Conservation (phyloP, 1,140 invertebrate species). For the Lepidurus apus region DNA sequence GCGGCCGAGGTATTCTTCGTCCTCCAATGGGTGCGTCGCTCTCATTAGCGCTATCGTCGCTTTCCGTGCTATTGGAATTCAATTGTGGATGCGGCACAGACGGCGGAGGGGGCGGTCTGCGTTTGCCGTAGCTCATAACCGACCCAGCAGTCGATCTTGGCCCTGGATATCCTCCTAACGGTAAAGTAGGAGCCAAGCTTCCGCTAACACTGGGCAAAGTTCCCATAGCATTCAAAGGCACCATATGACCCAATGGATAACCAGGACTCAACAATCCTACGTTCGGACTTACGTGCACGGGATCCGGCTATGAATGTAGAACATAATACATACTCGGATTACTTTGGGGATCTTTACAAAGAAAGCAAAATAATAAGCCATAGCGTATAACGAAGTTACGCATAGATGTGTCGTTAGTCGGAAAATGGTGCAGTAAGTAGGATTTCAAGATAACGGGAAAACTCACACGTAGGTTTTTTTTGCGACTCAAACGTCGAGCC, state of each 20-base stretch:
- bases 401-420: slow-evolving; percentile 9
- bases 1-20: slow-evolving; percentile 61
- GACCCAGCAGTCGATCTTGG: slow-evolving; percentile 27
- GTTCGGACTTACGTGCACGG: slow-evolving; percentile 31
- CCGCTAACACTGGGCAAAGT: slow-evolving; percentile 22
- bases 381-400: background rate
- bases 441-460: slow-evolving; percentile 22
- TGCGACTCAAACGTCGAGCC: slow-evolving; percentile 29
- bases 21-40: slow-evolving; percentile 66
- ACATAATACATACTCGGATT: background rate
- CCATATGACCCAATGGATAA: slow-evolving; percentile 31
- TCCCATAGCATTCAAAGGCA: background rate
- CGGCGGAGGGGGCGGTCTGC: slow-evolving; percentile 62
- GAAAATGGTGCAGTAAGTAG: slow-evolving; percentile 1
- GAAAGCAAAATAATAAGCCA: background rate
- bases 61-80: slow-evolving; percentile 16
- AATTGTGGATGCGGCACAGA: slow-evolving; percentile 54
- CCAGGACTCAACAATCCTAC: slow-evolving; percentile 28
- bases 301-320: slow-evolving; percentile 27
- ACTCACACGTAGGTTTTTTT: slow-evolving; percentile 15
- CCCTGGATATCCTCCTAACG: slow-evolving; percentile 24
- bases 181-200: slow-evolving; percentile 27
- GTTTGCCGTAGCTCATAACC: slow-evolving; percentile 33
- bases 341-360: background rate
- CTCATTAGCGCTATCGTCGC: slow-evolving; percentile 57